Conservation (phyloP, 2,113 vertebrate genomes). For the cat (Felis catus) region DNA sequence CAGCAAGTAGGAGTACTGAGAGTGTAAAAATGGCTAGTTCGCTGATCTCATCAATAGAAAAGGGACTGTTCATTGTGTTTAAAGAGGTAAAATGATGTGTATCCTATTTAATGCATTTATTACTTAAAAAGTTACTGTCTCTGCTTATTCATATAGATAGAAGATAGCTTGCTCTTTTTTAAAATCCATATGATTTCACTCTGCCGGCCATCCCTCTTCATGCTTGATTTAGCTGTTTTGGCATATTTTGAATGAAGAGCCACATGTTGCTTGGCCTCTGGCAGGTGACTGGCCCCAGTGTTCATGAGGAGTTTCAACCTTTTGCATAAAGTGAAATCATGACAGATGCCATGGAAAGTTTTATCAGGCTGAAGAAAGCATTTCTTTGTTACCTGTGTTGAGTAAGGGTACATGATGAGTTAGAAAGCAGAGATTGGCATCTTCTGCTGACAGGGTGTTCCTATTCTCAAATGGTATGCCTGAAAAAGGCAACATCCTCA, state of each 20-base stretch:
- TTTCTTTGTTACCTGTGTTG: constrained; percentile 23
- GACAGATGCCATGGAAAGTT: not conserved
- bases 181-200: not conserved
- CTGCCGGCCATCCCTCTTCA: not conserved
- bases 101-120: not conserved
- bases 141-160: not conserved
- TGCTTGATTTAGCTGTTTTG: not conserved
- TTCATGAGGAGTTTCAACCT: not conserved
- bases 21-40: not conserved
- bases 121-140: not conserved
- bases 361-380: not conserved
- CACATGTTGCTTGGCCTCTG: not conserved
- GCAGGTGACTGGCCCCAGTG: not conserved
- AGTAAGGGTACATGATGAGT: not conserved
- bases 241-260: not conserved
- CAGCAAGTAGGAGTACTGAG: not conserved
- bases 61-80: not conserved
- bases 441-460: not conserved
- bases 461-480: not conserved
- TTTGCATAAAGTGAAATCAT: not conserved
- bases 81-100: not conserved
- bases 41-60: not conserved
- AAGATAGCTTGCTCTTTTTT: not conserved
- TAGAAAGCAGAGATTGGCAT: not conserved
- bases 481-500: not conserved